These are phyloP conservation scores for Diabrotica undecimpunctata DNA, from an alignment of 1,140 invertebrate species.

Conservation along the genomic window DNA sequence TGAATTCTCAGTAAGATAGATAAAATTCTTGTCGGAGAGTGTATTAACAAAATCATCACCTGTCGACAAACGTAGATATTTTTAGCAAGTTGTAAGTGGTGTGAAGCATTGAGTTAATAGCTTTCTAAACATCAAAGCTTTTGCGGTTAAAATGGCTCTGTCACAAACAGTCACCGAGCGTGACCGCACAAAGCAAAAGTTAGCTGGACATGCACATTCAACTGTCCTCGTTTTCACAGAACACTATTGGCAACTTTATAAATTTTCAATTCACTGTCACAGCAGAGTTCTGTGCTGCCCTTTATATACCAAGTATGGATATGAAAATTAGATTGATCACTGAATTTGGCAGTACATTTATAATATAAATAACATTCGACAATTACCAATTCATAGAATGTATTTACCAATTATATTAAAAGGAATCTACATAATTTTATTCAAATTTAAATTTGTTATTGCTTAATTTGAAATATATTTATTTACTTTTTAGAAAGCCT, in stretches of 20 bases:
- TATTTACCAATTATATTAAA: too few relatives aligned
- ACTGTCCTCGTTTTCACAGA: conserved; percentile 1
- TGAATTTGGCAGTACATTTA: neutral
- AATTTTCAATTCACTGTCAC: conserved; percentile 1
- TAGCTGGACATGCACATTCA: neutral
- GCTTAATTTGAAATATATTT: too few relatives aligned
- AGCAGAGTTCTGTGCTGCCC: neutral
- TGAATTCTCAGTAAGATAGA: too few relatives aligned
- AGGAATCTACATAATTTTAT: too few relatives aligned
- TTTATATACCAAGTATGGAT: neutral
- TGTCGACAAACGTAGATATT: neutral
- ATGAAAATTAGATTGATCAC: conserved; percentile 1
- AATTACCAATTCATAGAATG: too few relatives aligned
- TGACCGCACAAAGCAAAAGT: neutral
- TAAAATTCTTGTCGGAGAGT: too few relatives aligned
- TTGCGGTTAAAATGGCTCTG: conserved; percentile 1
- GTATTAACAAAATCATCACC: too few relatives aligned
- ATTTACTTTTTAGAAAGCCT: too few relatives aligned
- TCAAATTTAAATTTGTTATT: too few relatives aligned
- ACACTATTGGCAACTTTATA: neutral
- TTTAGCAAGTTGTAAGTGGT: neutral
- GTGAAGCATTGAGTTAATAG: conserved; percentile 1
- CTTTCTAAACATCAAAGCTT: conserved; percentile 2
- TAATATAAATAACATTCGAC: too few relatives aligned
- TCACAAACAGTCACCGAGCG: neutral